Base-by-base conservation (phyloP, 1,140 invertebrate genomes). In the Eueides isabella region DNA sequence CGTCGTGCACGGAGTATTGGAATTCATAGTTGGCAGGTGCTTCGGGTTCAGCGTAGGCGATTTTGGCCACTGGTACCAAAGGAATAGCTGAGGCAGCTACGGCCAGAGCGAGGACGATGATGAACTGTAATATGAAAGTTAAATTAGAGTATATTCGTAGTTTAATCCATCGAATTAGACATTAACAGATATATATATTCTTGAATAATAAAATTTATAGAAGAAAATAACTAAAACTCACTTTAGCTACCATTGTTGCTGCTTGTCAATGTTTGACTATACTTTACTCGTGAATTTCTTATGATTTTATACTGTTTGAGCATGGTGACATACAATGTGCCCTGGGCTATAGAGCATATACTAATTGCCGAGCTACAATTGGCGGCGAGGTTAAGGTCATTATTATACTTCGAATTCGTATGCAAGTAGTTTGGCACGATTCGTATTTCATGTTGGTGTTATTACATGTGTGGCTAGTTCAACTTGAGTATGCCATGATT, bases 11-110 rank as follows among this genome's bases (percentile, higher is more conserved):
- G 68, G 95, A 94, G 83, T 96, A 96, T 16, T 94, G 91, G 84
- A 95, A 96, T 71, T 95, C 94, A 91, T 96, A 96, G 79, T 95
- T 94, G 5, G 95, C 95, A 14, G 95, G 94, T 48, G 94, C 92
- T 77, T 94, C 93, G 28, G 88, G 85, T 77, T 94, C 94, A 12
- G 84, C 85, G 80, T 92, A 90, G 1, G 79, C 48, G 23, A 55
- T 26, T 26, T 55, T 55, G 19, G 48, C 48, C 4, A 55, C 48
- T 55, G 48, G 85, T 7, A 85, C 67, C 35, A 83, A 75, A 9
- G 85, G 85, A 6, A 84, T 84, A 61, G 88, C 87, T 4, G 81
- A 83, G 12, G 85, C 87, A 2, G 81, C 84, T 11, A 82, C 88
- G 41, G 84, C 86, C 75, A 90, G 69, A 66, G 78, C 82, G 14